Evolutionary conservation across 2,888 invertebrate species (phyloP), one percentile per base, ranked within the genome.

Genomic region (Homarus gammarus): DNA sequence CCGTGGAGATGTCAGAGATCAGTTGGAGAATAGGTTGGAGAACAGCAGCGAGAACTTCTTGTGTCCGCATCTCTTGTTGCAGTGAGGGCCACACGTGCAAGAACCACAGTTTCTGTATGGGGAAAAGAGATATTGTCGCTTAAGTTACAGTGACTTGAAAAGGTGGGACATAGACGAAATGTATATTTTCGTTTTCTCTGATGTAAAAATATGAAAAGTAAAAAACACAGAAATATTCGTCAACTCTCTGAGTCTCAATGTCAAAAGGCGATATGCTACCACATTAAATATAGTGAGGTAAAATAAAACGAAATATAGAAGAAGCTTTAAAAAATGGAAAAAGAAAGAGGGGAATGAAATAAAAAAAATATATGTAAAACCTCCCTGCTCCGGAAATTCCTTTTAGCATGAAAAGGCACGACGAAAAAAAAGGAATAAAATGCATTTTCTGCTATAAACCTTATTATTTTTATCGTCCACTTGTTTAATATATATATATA

Each of bases 11-110:
- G 93, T 97, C 96, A 93, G 97, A 96, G 92, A 97, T 96, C 92
- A 98, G 95, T 94, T 96, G 96, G 92, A 98, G 95, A 91, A 98
- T 96, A 1, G 98, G 97, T 93, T 97, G 96, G 73, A 98, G 94
- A 12, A 97, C 97, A 0, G 97, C 96, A 0, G 97, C 97, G 92
- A 98, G 95, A 33, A 98, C 97, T 93, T 98, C 98, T 91, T 97
- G 96, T 38, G 96, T 96, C 93, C 96, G 96, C 94, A 98, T 96
- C 94, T 99, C 98, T 92, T 96, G 95, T 93, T 97, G 96, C 91
- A 99, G 95, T 92, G 96, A 96, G 56, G 98, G 98, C 97, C 98
- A 98, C 79, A 99, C 96, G 94, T 97, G 97, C 94, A 97, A 97
- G 95, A 98, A 98, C 95, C 98, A 97, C 83, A 99, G 95, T 97